These are phyloP conservation scores for Thalassarche chlororhynchos DNA, from an alignment of 2,113 vertebrate genomes.

Conservation along the genomic window DNA sequence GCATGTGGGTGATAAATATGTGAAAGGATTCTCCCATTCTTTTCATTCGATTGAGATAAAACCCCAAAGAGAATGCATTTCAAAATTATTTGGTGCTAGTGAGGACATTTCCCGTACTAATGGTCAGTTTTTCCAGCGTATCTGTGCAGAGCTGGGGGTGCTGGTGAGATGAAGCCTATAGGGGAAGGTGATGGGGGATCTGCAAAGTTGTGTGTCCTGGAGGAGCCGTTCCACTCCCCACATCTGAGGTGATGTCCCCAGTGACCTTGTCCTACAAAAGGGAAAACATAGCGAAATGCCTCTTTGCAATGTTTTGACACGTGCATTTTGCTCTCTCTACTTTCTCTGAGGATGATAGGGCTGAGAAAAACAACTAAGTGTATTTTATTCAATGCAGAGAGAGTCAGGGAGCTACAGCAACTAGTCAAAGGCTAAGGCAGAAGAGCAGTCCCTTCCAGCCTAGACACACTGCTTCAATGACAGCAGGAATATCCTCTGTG, in stretches of 20 bases:
- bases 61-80: neutral
- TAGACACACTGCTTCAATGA: neutral
- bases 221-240: fast-evolving
- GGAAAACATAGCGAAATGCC: neutral
- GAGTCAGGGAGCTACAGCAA: neutral
- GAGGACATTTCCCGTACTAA: neutral
- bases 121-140: neutral
- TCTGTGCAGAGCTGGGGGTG: neutral
- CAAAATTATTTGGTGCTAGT: neutral
- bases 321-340: neutral
- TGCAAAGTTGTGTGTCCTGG: neutral
- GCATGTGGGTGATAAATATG: fast-evolving
- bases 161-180: neutral
- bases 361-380: neutral
- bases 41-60: neutral
- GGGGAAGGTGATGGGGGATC: neutral
- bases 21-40: neutral
- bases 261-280: neutral
- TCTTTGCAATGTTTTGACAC: neutral
- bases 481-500: neutral
- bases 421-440: neutral
- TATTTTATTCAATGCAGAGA: neutral
- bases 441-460: neutral
- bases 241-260: neutral
- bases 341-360: neutral